Evolutionary conservation across 2,113 vertebrate species (phyloP).

Genomic region (Rhabdomys dilectus): DNA sequence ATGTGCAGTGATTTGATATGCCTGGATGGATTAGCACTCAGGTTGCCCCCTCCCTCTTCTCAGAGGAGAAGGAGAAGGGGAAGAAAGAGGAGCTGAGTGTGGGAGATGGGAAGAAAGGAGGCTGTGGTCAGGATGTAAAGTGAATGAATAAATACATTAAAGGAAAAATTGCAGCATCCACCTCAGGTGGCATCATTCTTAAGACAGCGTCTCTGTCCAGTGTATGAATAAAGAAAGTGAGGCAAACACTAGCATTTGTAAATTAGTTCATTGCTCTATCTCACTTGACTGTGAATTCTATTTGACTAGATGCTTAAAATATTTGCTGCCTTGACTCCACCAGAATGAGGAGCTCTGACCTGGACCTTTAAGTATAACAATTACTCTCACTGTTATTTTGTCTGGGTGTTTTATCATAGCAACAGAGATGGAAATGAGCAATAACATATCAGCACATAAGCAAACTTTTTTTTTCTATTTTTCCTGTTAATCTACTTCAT

Average conservation of each 20-base stretch:
- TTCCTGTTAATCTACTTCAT: background rate
- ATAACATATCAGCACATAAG: background rate
- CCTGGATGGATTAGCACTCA: too few relatives aligned
- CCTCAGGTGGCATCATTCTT: background rate
- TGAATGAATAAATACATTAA: too few relatives aligned
- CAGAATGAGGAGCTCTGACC: background rate
- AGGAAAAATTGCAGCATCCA: background rate
- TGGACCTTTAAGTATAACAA: background rate
- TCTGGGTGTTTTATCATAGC: background rate
- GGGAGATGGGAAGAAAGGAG: too few relatives aligned
- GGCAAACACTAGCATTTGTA: too few relatives aligned
- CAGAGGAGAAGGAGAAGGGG: too few relatives aligned
- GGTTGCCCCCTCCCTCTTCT: too few relatives aligned
- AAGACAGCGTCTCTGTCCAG: background rate
- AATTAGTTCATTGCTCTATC: background rate
- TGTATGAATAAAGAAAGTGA: background rate
- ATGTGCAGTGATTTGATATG: too few relatives aligned
- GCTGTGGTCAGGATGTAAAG: too few relatives aligned
- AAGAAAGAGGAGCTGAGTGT: too few relatives aligned
- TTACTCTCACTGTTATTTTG: background rate
- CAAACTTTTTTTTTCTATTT: background rate
- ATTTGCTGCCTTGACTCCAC: background rate
- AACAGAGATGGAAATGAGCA: background rate
- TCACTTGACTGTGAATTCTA: background rate
- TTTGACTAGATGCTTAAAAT: background rate